phyloP scores from a whole-genome alignment of 2,888 invertebrate species.

The Acrobasis repandana region DNA sequence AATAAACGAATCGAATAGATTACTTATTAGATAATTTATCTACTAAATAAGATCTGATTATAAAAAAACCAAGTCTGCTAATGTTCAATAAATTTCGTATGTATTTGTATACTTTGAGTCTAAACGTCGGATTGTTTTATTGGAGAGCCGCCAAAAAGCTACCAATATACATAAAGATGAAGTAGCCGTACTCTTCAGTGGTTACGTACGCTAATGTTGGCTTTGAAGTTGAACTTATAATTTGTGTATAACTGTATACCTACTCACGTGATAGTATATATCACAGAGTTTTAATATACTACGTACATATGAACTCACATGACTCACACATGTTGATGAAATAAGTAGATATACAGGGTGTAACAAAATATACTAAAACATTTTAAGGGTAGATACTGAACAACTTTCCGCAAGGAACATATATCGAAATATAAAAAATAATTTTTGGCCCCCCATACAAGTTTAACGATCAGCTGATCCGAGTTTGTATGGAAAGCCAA shows the following conservation, averaged over 20 bases:
- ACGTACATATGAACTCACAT: neutral
- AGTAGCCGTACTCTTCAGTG: slow-evolving; percentile 26
- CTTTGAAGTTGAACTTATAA: slow-evolving; percentile 35
- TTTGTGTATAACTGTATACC: slow-evolving; percentile 15
- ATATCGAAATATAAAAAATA: too few species aligned
- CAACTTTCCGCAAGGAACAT: too few species aligned
- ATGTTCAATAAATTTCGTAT: slow-evolving; percentile 60
- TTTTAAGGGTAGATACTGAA: too few species aligned
- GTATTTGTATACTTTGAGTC: slow-evolving; percentile 59
- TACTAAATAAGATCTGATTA: slow-evolving; percentile 54
- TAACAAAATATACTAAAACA: too few species aligned
- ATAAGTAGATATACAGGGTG: too few species aligned
- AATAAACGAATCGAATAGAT: slow-evolving; percentile 42
- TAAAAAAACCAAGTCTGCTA: slow-evolving; percentile 59
- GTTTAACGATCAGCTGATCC: too few species aligned
- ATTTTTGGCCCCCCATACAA: too few species aligned
- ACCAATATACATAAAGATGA: slow-evolving; percentile 23
- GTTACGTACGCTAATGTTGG: slow-evolving; percentile 17
- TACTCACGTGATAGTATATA: neutral
- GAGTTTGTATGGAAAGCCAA: too few species aligned
- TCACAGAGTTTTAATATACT: too few species aligned
- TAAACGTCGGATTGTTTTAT: slow-evolving; percentile 70
- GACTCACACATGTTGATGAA: neutral
- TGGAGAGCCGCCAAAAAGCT: slow-evolving; percentile 68
- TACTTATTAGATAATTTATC: slow-evolving; percentile 52